These are phyloP conservation scores for Falcaria lacertinaria DNA, from an alignment of 2,888 invertebrate species.

Conservation along the genomic window DNA sequence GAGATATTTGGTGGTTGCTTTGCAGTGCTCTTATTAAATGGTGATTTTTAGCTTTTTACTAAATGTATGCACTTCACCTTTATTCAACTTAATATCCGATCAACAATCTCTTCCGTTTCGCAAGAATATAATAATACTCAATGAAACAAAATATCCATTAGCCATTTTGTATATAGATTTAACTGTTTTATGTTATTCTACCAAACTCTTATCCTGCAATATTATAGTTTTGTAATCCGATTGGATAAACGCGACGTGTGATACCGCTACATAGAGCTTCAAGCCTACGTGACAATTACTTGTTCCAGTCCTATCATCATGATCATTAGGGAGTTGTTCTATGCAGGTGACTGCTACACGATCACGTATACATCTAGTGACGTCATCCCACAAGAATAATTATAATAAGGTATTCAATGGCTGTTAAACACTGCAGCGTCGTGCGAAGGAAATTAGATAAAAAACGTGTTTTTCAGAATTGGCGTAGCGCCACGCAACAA, in stretches of 20 bases:
- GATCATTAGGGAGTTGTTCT: neutral
- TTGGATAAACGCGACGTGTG: neutral
- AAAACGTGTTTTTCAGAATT: conserved; percentile 8
- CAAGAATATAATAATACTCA: too few species aligned
- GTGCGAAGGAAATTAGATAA: neutral
- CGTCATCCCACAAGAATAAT: conserved; percentile 12
- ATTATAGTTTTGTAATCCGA: too few species aligned
- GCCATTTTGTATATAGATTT: neutral
- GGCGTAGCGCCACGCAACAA: conserved; percentile 6
- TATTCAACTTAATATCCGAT: neutral
- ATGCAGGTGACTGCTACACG: neutral
- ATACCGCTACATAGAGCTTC: neutral
- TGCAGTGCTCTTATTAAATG: neutral
- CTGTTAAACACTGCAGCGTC: conserved; percentile 2
- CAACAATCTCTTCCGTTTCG: neutral
- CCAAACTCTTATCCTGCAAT: too few species aligned
- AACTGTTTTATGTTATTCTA: neutral
- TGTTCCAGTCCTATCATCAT: neutral
- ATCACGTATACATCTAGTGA: conserved; percentile 9
- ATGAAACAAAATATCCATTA: too few species aligned
- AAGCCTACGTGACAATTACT: neutral
- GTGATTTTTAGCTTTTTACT: neutral
- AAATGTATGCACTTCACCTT: neutral
- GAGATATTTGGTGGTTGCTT: neutral
- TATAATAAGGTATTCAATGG: conserved; percentile 12